Evolutionary conservation across 2,888 invertebrate genomes (phyloP), one percentile per base, ranked within the genome.

Genomic region (Apotomis turbidana): DNA sequence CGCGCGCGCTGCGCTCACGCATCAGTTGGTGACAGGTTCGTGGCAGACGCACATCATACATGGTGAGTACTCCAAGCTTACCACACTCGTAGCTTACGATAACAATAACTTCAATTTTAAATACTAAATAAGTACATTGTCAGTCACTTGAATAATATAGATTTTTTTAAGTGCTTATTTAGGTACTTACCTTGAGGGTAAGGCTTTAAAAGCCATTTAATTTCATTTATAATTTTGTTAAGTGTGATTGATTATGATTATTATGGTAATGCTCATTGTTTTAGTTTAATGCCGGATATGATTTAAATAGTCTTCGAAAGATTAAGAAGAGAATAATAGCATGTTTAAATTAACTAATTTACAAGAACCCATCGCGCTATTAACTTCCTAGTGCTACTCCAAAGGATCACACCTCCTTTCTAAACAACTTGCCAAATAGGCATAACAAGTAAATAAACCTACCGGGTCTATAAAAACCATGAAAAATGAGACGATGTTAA

Each of bases 21-120:
- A 87, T 87, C 92, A 93, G 91, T 92, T 88, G 80, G 92, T 91
- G 89, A 87, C 87, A 80, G 85, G 82, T 82, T 81, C 83, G 82
- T 81, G 80, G 78, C 78, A 82, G 80, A 85, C 77, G 83, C 83
- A 83, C 86, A 78, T 74, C 71, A 75, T n/a, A 77, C 79, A 83
- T 81, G 81, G 92, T 93, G 82, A 92, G 92, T 89, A 77, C 52
- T 60, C 5, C 52, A 27, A 6, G 44, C 36, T 58, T 64, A 13
- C 49, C 55, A 6, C 27, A 27, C 27, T 27, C 27, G 27, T n/a
- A 67, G 4, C 3, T 44, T 15, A 70, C 64, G 59, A 57, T 12
- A 69, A 49, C 57, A 58, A 62, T 15, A 49, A 12, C n/a, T 57
- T 36, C 0, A 27, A 12, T 36, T 36, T 36, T 36, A 9, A 57